These are phyloP conservation scores for Macrotis lagotis DNA, from an alignment of 2,113 vertebrate species.

Conservation along the genomic window DNA sequence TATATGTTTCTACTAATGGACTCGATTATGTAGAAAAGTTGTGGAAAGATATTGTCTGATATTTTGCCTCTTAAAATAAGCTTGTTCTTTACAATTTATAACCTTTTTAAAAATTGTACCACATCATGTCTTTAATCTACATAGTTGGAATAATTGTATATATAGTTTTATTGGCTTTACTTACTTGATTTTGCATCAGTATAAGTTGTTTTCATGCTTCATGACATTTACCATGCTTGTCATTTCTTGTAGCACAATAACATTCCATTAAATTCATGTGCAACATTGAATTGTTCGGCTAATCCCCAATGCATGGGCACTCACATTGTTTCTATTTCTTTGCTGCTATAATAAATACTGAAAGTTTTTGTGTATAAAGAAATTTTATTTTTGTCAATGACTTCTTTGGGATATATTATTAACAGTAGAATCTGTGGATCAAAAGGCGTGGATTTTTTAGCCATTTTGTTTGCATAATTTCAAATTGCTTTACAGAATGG, in stretches of 20 bases:
- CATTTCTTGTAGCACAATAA: background rate
- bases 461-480: too few relatives aligned
- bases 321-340: background rate
- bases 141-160: background rate
- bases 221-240: background rate
- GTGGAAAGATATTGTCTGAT: background rate
- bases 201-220: background rate
- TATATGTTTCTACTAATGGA: too few relatives aligned
- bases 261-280: background rate
- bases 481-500: too few relatives aligned
- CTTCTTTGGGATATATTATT: background rate
- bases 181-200: background rate
- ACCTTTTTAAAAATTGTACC: background rate
- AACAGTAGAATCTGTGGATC: background rate
- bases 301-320: background rate
- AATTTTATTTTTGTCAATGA: background rate
- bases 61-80: background rate
- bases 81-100: background rate
- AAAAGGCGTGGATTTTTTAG: too few relatives aligned
- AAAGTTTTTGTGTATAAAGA: background rate
- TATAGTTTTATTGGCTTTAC: background rate
- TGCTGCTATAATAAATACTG: background rate
- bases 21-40: background rate
- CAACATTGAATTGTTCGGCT: background rate
- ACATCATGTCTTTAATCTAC: background rate